Conservation (phyloP, 2,888 invertebrate species). For the Thera obeliscata region DNA sequence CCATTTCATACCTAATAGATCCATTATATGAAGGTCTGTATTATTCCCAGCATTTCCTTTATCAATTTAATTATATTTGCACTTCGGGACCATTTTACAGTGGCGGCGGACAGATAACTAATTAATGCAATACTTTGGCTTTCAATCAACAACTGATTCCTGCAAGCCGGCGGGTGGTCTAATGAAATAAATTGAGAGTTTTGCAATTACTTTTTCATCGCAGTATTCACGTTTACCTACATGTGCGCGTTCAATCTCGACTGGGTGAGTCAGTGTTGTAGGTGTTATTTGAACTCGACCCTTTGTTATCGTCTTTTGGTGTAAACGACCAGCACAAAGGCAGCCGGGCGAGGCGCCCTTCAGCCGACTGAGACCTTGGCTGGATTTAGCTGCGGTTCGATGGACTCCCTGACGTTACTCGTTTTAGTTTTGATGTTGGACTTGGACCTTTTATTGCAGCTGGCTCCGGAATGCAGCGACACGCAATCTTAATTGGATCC, state of each 20-base stretch:
- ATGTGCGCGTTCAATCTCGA: slow-evolving; percentile 42
- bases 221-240: slow-evolving; percentile 16
- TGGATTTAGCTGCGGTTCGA: slow-evolving; percentile 82
- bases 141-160: slow-evolving; percentile 48
- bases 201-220: slow-evolving; percentile 29
- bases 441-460: slow-evolving; percentile 71
- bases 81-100: slow-evolving; percentile 50
- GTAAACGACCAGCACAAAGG: slow-evolving; percentile 77
- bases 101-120: slow-evolving; percentile 54
- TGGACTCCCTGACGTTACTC: slow-evolving; percentile 71
- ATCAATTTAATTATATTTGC: slow-evolving; percentile 49
- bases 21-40: slow-evolving; percentile 61
- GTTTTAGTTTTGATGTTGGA: slow-evolving; percentile 72
- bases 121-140: slow-evolving; percentile 53
- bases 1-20: slow-evolving; percentile 61
- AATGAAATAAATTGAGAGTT: slow-evolving; percentile 23
- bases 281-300: slow-evolving; percentile 51
- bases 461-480: slow-evolving; percentile 59
- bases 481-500: slow-evolving; percentile 62
- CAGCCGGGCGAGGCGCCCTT: slow-evolving; percentile 78
- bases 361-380: slow-evolving; percentile 80
- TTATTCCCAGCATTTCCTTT: slow-evolving; percentile 61
- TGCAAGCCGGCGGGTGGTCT: slow-evolving; percentile 67
- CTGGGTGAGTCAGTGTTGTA: slow-evolving; percentile 67
- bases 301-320: slow-evolving; percentile 78